Evolutionary conservation across 2,888 invertebrate genomes (phyloP), one percentile per base, ranked within the genome.

Genomic region (Pocota personata): DNA sequence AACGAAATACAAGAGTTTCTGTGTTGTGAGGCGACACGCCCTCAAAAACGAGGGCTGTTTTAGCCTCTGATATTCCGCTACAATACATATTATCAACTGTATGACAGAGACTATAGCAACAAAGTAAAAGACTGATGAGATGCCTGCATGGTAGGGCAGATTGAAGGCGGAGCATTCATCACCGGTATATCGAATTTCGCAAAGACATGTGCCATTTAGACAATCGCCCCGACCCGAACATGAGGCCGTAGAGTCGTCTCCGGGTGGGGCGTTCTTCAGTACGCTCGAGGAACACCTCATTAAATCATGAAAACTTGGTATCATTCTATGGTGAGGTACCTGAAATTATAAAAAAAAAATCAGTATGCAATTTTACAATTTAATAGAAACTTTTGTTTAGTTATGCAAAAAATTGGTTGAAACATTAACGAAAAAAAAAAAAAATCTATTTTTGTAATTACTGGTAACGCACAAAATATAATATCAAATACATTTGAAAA

Each of bases 201-300:
- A 98, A 88, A 97, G 94, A 91, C 98, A 98, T 71, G 97, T 97
- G 88, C 97, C 97, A 92, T 98, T 97, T 91, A 96, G 95, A 93
- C 98, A 98, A 93, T 98, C 98, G 19, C 98, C 98, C 87, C 97
- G 96, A 87, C 97, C 97, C 90, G 97, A 97, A 93, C 98, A 98
- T 84, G 92, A 91, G 80, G 91, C 90, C 87, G 90, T 89, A 82
- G 78, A 80, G 50, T 76, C 88, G 82, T 88, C 88, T 89, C 89
- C 89, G 89, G 90, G 87, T 89, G 90, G 88, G 88, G 84, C 87
- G 88, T 87, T 87, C 88, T 90, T 90, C 89, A 92, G 88, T 87
- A 91, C 91, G 88, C 90, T 91, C 88, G 92, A 90, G 89, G 92
- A 92, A 90, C 92, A 92, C 91, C 92, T 91, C 92, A 92, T 92